Evolutionary conservation across 53 echinoderm and acorn worm species (phyloP), one percentile per base, ranked within the genome.

Genomic region (Antedon mediterranea): DNA sequence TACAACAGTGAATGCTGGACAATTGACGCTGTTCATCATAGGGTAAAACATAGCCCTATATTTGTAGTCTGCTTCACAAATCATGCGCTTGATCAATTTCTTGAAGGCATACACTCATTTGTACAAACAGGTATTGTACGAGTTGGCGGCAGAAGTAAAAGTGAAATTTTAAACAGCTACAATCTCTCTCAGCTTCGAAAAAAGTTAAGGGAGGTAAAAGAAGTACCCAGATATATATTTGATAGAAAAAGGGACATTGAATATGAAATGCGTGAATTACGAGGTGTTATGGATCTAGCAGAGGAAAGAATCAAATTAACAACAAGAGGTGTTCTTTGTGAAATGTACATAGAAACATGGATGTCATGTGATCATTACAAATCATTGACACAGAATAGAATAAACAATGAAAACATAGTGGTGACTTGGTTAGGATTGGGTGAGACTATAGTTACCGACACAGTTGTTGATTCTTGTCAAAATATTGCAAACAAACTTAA

Each of bases 61-160:
- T 77, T 94, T 13, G 79, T 94, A 7, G 90, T 91, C 15, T 91
- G 91, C 71, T 94, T 75, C 73, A 94, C 94, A 27, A 94, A 94
- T 37, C 94, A 94, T 72, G 94, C 94, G 18, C 87, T 94, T 3
- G 94, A 94, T 83, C 94, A 94, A 57, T 94, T 94, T 78, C 80
- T 94, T 23, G 90, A 94, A 72, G 94, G 94, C 0, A 82, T 94
- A 8, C 57, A 89, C 0, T 73, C 77, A 20, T 91, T 85, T 28
- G 78, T 78, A 29, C 37, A 13, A 28, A 30, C 30, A 30, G 79
- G 84, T 2, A 71, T 91, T 3, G 82, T 94, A 15, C 76, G 94
- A 28, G 81, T 90, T 82, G 90, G 90, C 30, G 72, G 85, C 30
- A 79, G 90, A 42, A 88, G 90, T 73, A 72, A 43, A 20, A 87